Conservation (phyloP, 2,797 vertebrate genomes). For the Typhlichthys subterraneus region DNA sequence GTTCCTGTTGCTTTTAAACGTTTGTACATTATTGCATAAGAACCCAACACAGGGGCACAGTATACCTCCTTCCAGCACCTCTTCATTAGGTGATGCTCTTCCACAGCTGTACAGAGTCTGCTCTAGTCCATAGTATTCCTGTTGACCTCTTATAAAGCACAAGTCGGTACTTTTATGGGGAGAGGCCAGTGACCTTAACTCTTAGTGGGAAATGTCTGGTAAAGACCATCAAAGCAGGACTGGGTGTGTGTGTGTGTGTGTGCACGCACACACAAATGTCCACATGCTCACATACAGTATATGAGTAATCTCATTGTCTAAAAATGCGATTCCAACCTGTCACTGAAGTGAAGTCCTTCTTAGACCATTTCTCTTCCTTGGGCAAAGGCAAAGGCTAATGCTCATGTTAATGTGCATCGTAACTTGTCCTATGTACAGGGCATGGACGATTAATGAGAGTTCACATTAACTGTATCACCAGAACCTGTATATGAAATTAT, state of each 20-base stretch:
- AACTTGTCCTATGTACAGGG: slow-evolving; percentile 31
- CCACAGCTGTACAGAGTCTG: slow-evolving; percentile 12
- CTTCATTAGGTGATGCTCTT: slow-evolving; percentile 9
- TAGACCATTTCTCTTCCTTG: slow-evolving; percentile 14
- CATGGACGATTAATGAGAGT: slow-evolving; percentile 53
- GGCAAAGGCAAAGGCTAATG: slow-evolving; percentile 21
- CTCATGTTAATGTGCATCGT: slow-evolving; percentile 28
- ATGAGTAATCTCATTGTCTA: slow-evolving; percentile 36
- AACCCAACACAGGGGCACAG: neutral
- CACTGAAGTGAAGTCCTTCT: slow-evolving; percentile 42
- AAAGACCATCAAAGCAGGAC: slow-evolving; percentile 52
- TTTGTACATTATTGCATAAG: too few relatives aligned
- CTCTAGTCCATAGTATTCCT: slow-evolving; percentile 28
- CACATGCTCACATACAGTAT: neutral
- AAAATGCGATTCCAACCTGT: slow-evolving; percentile 53
- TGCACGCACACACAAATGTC: too few relatives aligned
- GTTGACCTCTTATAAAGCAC: slow-evolving; percentile 12
- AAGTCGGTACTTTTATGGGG: slow-evolving; percentile 36
- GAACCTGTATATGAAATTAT: slow-evolving; percentile 23
- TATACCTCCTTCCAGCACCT: neutral
- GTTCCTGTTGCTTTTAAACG: too few relatives aligned
- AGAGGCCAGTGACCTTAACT: slow-evolving; percentile 57
- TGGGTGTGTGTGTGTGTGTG: neutral
- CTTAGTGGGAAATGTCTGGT: slow-evolving; percentile 31
- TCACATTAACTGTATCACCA: slow-evolving; percentile 27